Percentiles rank a stretch among this genome's conserved stretches.
These are phyloP conservation scores for Temnothorax curvispinosus DNA, from an alignment of 1,140 invertebrate species.

Conservation along the genomic window DNA sequence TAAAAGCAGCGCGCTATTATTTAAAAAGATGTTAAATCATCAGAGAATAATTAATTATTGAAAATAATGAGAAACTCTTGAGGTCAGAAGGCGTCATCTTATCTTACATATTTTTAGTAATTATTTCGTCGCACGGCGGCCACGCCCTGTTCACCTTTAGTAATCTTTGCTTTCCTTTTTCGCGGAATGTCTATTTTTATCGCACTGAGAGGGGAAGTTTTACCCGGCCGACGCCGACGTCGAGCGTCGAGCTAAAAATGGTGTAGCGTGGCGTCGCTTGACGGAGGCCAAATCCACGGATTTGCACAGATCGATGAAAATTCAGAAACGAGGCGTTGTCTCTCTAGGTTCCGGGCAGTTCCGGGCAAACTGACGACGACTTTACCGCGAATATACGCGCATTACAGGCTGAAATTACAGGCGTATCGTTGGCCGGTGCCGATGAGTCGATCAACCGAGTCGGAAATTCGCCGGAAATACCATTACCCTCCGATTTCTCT, in stretches of 20 bases:
- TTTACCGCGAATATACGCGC: neutral
- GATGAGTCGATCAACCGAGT: slow-evolving; percentile 50
- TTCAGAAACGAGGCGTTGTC: slow-evolving; percentile 44
- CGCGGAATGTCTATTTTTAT: slow-evolving; percentile 11
- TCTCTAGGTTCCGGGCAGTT: neutral
- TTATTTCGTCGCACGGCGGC: neutral
- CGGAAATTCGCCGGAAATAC: slow-evolving; percentile 71
- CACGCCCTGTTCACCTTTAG: slow-evolving; percentile 24
- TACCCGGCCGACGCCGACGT: neutral
- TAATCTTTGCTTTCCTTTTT: neutral
- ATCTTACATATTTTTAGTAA: neutral
- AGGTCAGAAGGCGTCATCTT: neutral
- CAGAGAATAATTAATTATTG: neutral
- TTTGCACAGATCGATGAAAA: slow-evolving; percentile 66
- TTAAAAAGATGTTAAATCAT: neutral
- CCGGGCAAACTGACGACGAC: neutral
- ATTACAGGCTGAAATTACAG: slow-evolving; percentile 20
- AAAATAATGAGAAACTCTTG: neutral
- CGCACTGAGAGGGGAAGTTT: neutral
- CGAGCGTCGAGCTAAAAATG: slow-evolving; percentile 26
- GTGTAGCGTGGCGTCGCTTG: slow-evolving; percentile 3
- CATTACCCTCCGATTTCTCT: slow-evolving; percentile 65
- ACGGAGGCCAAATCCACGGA: slow-evolving; percentile 20
- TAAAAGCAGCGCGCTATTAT: neutral
- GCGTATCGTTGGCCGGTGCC: slow-evolving; percentile 40